Evolutionary conservation across 2,797 vertebrate species (phyloP).

Genomic region (Oreonectes daqikongensis): DNA sequence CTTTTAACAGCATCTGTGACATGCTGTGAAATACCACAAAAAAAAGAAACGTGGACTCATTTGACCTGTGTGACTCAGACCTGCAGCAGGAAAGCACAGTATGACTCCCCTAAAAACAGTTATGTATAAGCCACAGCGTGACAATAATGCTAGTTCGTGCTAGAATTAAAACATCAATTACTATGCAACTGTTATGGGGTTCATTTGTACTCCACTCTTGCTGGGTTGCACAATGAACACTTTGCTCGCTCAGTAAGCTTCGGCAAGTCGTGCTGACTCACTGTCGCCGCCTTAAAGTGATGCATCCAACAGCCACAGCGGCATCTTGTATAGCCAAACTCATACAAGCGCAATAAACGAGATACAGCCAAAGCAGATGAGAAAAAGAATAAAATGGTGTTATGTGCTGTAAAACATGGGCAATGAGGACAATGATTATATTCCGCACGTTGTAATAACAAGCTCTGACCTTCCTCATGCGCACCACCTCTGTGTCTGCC

Average conservation of each 20-base stretch:
- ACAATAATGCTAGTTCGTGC: not conserved
- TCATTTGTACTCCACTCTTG: not conserved
- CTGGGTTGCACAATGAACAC: not conserved
- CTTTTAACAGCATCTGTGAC: not conserved
- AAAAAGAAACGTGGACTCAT: not conserved
- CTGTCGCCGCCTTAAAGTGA: slow-evolving; percentile 1
- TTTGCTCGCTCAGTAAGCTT: not conserved
- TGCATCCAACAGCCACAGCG: slow-evolving; percentile 23
- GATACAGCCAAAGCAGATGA: slow-evolving; percentile 49
- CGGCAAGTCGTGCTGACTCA: slow-evolving; percentile 12
- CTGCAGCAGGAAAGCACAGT: not conserved
- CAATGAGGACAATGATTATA: slow-evolving; percentile 47
- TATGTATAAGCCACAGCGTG: slow-evolving; percentile 7
- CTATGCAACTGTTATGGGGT: not conserved
- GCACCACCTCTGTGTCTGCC: slow-evolving; percentile 86
- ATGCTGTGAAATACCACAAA: not conserved
- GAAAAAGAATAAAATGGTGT: slow-evolving; percentile 55
- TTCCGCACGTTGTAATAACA: slow-evolving; percentile 50
- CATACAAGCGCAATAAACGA: slow-evolving; percentile 41
- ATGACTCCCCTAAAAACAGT: not conserved
- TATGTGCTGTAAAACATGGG: slow-evolving; percentile 22
- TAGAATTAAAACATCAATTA: not conserved
- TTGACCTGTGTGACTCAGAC: not conserved
- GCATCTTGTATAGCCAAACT: slow-evolving; percentile 46
- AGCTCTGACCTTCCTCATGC: slow-evolving; percentile 95